Conservation (phyloP, 2,797 vertebrate species). For the Nothura maculosa region DNA sequence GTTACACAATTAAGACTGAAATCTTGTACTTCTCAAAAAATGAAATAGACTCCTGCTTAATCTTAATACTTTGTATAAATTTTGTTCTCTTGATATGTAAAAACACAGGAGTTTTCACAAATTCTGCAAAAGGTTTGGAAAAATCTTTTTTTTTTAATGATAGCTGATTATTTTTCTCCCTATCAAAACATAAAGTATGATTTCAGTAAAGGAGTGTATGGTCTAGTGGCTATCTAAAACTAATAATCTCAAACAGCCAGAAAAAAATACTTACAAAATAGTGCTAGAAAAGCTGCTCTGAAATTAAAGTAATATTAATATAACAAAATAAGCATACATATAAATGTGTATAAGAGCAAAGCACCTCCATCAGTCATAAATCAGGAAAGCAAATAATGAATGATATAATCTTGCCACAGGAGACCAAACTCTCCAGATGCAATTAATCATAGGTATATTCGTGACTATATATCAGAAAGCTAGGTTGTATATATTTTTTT, state of each 20-base stretch:
- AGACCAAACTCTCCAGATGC: not conserved
- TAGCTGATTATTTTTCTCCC: not conserved
- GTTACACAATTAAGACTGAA: not conserved
- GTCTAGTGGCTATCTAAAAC: not conserved
- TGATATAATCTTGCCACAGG: slow-evolving; percentile 13
- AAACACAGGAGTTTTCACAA: not conserved
- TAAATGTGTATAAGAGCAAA: not conserved
- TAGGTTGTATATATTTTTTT: slow-evolving; percentile 27
- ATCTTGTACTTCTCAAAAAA: not conserved
- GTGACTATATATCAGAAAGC: not conserved
- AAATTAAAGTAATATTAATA: slow-evolving; percentile 9
- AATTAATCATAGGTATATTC: slow-evolving; percentile 7
- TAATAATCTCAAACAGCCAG: not conserved
- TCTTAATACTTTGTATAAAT: not conserved
- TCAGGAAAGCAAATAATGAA: slow-evolving; percentile 37
- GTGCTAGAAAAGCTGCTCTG: not conserved
- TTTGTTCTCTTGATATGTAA: not conserved
- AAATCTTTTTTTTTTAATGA: not conserved
- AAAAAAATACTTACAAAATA: not conserved
- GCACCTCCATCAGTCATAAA: not conserved
- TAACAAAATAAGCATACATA: not conserved
- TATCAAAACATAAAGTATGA: not conserved
- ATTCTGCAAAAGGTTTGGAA: not conserved
- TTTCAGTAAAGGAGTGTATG: not conserved
- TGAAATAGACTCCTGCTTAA: not conserved